Evolutionary conservation across 2,113 vertebrate species (phyloP), one percentile per base, ranked within the genome.

Genomic region (Electrona antarctica): DNA sequence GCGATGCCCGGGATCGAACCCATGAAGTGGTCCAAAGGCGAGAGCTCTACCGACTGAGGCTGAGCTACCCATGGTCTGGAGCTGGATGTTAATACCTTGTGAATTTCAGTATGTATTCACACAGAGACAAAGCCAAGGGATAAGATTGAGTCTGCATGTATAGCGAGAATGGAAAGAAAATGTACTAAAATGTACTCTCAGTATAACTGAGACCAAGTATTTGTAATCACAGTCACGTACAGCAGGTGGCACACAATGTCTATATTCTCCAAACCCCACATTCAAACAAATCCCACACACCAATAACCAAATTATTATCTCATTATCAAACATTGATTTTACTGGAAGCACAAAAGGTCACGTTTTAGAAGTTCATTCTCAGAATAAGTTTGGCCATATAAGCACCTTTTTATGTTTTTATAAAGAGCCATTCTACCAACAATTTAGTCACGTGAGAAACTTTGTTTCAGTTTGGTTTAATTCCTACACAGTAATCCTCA

Each of bases 241-340:
- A 88, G 77, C 51, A 89, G 85, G 73, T 66, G 86, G 86, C 72
- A 69, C 55, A 64, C 64, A 21, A 1, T 7, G 60, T 13, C 33
- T n/a, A n/a, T n/a, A n/a, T 14, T 60, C 15, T 29, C 14, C 7
- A 15, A 46, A 41, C 46, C 12, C 13, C 60, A 47, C 33, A 41
- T 41, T n/a, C 2, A 12, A 45, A 7, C 7, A 8, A 3, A 7
- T 28, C 28, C 13, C 54, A 8, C 54, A 8, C 0, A 11, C 51
- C 12, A 6, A 12, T 54, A 6, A 54, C 10, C 7, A 0, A 3
- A 6, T n/a, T 54, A n/a, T 29, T 28, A 59, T 59, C 28, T 2
- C 11, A 29, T 8, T 29, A 10, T 29, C 29, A 58, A 10, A 58
- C 56, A 29, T 9, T 7, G 29, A 28, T 15, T 29, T 59, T 50